Base-by-base conservation (phyloP, 2,113 vertebrate species). In the Lutjanus erythropterus region DNA sequence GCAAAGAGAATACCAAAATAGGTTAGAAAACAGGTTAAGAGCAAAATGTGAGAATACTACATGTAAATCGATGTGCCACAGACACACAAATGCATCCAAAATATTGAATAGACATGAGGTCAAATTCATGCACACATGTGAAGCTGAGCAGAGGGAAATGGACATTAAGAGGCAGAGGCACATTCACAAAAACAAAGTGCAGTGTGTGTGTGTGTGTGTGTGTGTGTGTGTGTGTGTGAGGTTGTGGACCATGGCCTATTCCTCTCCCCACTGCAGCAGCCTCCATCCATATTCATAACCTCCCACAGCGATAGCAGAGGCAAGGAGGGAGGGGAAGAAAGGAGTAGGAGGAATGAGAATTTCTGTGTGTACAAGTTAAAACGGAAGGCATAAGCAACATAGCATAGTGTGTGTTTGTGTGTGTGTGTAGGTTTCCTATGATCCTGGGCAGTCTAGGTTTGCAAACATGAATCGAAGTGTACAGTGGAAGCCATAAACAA, bases 261-360 rank as follows among this genome's bases (percentile, higher is more conserved):
- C 78, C 66, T 85, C 78, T 84, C 55, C 74, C 68, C 85, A 87
- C 75, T 78, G 81, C 85, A 76, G 79, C 74, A 87, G 87, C 76
- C 61, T 66, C 74, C 67, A 86, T 91, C 73, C 89, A 88, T 86
- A 93, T 91, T 88, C 85, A 92, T 91, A 84, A 88, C 84, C 84
- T 88, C 84, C 84, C 75, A 84, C 76, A 81, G 88, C 9, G 37
- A 82, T 79, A 53, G 78, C 9, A 44, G 70, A 60, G 60, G 55
- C 27, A 69, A 33, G 50, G n/a, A 71, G 65, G 55, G 44, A 71
- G 59, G 44, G 53, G 56, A 60, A 75, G 64, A 71, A 53, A 58
- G 74, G 3, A 35, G 67, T 15, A 68, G 15, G 47, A 76, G 70
- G 70, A 77, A 78, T 71, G 42, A 73, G 23, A 64, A 76, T 74